Conservation (phyloP, 1,140 invertebrate species). For the Heliothis virescens region DNA sequence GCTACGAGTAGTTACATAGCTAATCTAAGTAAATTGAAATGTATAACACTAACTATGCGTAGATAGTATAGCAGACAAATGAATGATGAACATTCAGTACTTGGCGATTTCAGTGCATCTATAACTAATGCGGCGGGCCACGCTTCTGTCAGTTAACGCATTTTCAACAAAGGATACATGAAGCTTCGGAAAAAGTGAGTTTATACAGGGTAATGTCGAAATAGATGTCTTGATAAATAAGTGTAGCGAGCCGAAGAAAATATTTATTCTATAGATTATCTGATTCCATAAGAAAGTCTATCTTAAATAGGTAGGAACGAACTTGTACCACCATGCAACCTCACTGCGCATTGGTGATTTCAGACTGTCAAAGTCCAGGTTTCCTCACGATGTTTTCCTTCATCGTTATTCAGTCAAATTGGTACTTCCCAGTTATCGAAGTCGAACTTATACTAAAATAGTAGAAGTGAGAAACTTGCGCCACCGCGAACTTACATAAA, state of each 20-base stretch:
- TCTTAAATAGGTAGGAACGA: background rate
- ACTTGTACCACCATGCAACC: background rate
- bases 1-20: constrained; percentile 77
- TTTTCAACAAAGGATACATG: background rate
- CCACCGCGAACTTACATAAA: background rate
- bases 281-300: background rate
- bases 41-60: constrained; percentile 77
- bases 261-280: too few species aligned
- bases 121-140: constrained; percentile 70
- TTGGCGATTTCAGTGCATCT: constrained; percentile 72
- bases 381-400: constrained; percentile 1
- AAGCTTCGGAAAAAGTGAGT: background rate
- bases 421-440: background rate
- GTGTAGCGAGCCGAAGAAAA: background rate
- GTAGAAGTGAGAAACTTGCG: background rate
- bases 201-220: background rate
- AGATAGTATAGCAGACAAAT: constrained; percentile 69
- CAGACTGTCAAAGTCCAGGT: background rate
- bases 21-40: constrained; percentile 82
- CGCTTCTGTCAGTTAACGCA: constrained; percentile 64
- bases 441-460: background rate
- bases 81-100: constrained; percentile 67
- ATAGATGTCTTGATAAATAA: background rate
- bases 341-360: background rate
- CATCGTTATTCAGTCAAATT: background rate